phyloP scores from a whole-genome alignment of 2,113 vertebrate species.

The Hippocampus mohnikei region DNA sequence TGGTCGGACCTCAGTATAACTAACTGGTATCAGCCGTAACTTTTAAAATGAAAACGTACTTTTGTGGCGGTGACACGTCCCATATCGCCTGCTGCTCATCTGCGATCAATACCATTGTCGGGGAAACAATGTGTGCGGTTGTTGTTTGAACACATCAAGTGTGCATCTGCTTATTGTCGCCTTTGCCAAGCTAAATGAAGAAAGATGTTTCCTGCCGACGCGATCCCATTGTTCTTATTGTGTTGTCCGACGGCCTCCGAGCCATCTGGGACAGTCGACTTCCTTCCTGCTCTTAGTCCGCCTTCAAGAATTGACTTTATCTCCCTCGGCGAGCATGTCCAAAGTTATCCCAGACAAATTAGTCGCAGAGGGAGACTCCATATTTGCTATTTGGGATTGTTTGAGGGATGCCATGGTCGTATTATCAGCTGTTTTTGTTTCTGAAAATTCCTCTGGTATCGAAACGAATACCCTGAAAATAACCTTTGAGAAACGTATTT shows the following conservation, averaged over 20 bases:
- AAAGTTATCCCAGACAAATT: not conserved
- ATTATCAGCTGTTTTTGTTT: no score
- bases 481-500: no score
- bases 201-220: slow-evolving; percentile 39
- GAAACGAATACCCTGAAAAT: no score
- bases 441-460: no score
- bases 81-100: not conserved
- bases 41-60: not conserved
- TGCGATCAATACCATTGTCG: not conserved
- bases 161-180: slow-evolving; percentile 37
- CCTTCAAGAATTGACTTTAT: slow-evolving; percentile 27
- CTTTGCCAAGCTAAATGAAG: slow-evolving; percentile 15
- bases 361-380: not conserved
- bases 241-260: not conserved
- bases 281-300: slow-evolving; percentile 9
- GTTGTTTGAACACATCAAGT: not conserved
- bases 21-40: not conserved
- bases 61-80: not conserved
- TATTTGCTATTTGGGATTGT: not conserved
- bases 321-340: slow-evolving; percentile 33
- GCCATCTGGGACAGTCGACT: slow-evolving; percentile 20
- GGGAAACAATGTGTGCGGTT: not conserved
- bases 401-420: not conserved
- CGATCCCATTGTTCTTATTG: slow-evolving; percentile 36
- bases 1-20: no score